Evolutionary conservation across 1,140 invertebrate species (phyloP).

Genomic region (Anthonomus grandis): DNA sequence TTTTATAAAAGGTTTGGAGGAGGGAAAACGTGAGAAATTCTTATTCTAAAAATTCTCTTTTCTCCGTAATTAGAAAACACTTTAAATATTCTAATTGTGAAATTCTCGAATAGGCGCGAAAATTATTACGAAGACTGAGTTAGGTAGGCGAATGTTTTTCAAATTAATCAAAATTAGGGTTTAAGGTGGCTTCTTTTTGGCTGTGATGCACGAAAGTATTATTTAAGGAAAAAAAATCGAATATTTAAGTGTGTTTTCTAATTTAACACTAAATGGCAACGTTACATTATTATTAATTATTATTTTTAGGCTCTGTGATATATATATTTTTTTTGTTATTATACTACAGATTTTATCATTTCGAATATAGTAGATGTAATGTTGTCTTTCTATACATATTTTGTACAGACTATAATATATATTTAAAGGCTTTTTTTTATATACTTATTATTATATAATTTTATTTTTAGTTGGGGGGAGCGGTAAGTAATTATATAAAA

Average conservation of each 20-base stretch:
- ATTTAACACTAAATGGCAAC: constrained; percentile 13
- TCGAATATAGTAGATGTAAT: constrained; percentile 24
- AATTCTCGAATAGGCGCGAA: no score
- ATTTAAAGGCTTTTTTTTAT: constrained; percentile 4
- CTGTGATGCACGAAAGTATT: not conserved
- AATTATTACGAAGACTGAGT: no score
- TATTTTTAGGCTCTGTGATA: constrained; percentile 46
- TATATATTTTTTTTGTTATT: constrained; percentile 39
- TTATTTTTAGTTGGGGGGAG: not conserved
- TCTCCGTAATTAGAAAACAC: no score
- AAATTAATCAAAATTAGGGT: no score
- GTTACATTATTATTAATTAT: constrained; percentile 22
- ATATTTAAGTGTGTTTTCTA: not conserved
- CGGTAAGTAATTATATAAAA: no score
- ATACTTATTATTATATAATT: not conserved
- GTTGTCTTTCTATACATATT: constrained; percentile 1
- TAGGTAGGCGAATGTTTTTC: no score
- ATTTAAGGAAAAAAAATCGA: not conserved
- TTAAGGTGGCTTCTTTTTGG: no score
- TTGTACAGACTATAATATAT: constrained; percentile 10
- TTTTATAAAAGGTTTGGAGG: no score
- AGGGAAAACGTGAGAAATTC: no score
- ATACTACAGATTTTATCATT: constrained; percentile 35
- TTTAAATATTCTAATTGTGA: no score
- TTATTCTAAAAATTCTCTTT: no score